Percentiles rank a stretch among this genome's conserved stretches.
phyloP scores from a whole-genome alignment of 2,797 vertebrate species.

The Babyrousa celebensis region DNA sequence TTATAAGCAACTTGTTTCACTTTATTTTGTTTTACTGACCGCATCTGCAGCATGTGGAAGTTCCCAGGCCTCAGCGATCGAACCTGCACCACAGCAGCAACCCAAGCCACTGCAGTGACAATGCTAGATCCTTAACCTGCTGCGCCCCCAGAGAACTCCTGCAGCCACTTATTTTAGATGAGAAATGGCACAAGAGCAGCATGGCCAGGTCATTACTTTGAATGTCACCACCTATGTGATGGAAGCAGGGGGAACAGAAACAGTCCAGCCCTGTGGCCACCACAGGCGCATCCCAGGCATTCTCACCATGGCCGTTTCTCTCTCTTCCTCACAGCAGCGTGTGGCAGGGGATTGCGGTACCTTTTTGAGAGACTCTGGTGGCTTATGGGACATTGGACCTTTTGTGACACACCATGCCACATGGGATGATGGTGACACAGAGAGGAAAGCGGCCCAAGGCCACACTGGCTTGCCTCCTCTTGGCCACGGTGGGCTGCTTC shows the following conservation, averaged over 20 bases:
- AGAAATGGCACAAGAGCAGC: not conserved
- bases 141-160: too few relatives aligned
- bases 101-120: too few relatives aligned
- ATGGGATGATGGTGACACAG: slow-evolving; percentile 85
- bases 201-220: fast-evolving
- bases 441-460: slow-evolving; percentile 81
- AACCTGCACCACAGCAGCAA: too few relatives aligned
- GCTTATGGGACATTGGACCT: slow-evolving; percentile 89
- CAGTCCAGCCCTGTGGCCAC: not conserved
- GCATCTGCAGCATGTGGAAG: too few relatives aligned
- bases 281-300: fast-evolving
- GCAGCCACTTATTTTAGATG: not conserved
- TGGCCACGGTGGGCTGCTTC: slow-evolving; percentile 84
- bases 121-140: too few relatives aligned
- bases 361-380: slow-evolving; percentile 70
- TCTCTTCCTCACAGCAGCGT: not conserved
- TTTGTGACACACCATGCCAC: slow-evolving; percentile 79
- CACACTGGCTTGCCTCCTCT: slow-evolving; percentile 86
- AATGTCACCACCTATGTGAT: too few relatives aligned
- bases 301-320: not conserved
- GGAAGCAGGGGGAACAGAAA: not conserved
- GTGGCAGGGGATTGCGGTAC: slow-evolving; percentile 14
- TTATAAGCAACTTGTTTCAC: not conserved
- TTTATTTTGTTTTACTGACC: too few relatives aligned
- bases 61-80: too few relatives aligned